Base-by-base conservation (phyloP, 2,888 invertebrate genomes). In the Caenorhabditis sp. region DNA sequence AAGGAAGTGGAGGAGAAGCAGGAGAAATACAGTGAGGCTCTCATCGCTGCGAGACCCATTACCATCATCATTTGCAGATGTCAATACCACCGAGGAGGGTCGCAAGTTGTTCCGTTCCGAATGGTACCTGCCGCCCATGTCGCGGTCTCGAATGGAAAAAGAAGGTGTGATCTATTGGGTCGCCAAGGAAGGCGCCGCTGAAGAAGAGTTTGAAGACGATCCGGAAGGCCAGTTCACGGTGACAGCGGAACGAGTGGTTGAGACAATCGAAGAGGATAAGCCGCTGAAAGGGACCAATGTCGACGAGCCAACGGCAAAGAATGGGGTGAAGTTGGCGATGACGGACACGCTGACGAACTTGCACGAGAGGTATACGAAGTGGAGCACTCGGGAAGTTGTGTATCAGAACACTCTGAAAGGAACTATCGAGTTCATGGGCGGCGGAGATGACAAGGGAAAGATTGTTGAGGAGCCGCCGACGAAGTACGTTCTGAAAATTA, bases 211-310 rank as follows among this genome's bases (percentile, higher is more conserved):
- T 8, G 76, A 76, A n/a, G 76, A 76, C 24, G 76, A 76, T 55
- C 76, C 76, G 0, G 76, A 76, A 20, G 76, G 67, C 8, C 67
- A 76, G n/a, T 76, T 37, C 20, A 76, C 76, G 18, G 76, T 76
- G 24, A 76, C 67, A 4, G 76, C 61, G 9, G 76, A 76, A n/a
- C 58, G 35, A n/a, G 1, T 76, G 44, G 58, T 76, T 15, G 67
- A 67, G 28, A 26, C 64, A 15, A 13, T 67, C 18, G 53, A 61
- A 6, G 15, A n/a, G 5, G 67, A 67, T 15, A 61, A 60, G 11
- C 56, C 50, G 20, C 26, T 67, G 2, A 67, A 67, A 9, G 60
- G 60, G n/a, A 53, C 67, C 1, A 67, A 67, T 28, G 67, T 76
- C 1, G 44, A 35, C 4, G 76, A 76, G 50, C 76, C 76, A 18